These are phyloP conservation scores for Anser cygnoides DNA, from an alignment of 2,113 vertebrate species.

Conservation along the genomic window DNA sequence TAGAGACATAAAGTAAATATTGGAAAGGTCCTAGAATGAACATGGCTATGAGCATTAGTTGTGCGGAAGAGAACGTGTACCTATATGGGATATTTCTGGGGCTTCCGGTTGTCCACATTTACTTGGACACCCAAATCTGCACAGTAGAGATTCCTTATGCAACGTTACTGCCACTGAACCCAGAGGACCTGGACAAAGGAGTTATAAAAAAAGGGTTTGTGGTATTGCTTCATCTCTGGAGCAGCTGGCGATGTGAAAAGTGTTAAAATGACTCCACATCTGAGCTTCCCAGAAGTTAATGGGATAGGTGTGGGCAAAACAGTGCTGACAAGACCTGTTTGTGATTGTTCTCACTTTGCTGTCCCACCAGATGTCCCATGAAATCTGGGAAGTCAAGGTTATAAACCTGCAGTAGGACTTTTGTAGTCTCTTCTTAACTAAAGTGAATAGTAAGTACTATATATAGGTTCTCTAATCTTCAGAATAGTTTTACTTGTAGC, in stretches of 20 bases:
- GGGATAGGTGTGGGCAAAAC: background rate
- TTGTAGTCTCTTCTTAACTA: background rate
- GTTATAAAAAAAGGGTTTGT: background rate
- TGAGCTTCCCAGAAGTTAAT: background rate
- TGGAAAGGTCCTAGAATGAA: background rate
- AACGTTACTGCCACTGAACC: fast-evolving
- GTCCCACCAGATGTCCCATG: background rate
- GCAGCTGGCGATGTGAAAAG: background rate
- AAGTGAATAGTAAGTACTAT: background rate
- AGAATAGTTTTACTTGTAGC: background rate
- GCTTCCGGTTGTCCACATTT: background rate
- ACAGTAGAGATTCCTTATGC: background rate
- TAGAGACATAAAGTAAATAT: background rate
- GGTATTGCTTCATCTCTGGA: background rate
- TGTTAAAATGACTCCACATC: background rate
- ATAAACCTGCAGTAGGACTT: background rate
- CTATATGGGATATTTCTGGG: background rate
- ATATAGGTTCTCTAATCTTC: background rate
- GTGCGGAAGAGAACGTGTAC: background rate
- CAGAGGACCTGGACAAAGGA: background rate
- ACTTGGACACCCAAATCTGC: background rate
- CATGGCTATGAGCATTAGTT: background rate
- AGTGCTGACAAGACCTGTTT: background rate
- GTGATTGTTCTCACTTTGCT: background rate
- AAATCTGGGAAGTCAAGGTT: background rate